Evolutionary conservation across 1,140 invertebrate genomes (phyloP).

Genomic region (Mesaphorura yosii): DNA sequence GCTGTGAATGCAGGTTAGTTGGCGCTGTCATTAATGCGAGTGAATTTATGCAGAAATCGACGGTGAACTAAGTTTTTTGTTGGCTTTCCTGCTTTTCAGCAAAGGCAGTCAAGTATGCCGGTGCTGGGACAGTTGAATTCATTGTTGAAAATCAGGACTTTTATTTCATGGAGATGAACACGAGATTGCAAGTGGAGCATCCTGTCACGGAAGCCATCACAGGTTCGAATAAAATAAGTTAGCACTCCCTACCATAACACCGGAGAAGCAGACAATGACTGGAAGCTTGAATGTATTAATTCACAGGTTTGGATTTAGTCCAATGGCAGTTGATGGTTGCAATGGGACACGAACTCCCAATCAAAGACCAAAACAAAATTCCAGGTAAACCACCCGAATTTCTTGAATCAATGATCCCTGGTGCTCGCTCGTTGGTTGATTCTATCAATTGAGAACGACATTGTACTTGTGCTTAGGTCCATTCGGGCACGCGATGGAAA

Average conservation of each 20-base stretch:
- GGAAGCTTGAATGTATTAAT: no score
- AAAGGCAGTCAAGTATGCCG: constrained; percentile 85
- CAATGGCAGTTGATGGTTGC: constrained; percentile 79
- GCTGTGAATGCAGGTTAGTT: constrained; percentile 75
- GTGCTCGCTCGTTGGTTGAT: background rate
- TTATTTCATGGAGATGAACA: constrained; percentile 99
- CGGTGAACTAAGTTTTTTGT: no score
- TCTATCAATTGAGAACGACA: background rate
- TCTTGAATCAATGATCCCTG: background rate
- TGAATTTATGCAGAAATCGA: no score
- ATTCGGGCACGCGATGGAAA: constrained; percentile 81
- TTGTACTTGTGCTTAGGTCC: constrained; percentile 10
- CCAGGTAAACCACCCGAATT: constrained; percentile 8
- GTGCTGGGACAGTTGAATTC: constrained; percentile 93
- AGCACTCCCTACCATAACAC: background rate
- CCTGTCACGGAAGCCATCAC: constrained; percentile 96
- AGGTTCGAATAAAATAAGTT: constrained; percentile 48
- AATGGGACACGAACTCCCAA: constrained; percentile 24
- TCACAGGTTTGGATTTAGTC: constrained; percentile 70
- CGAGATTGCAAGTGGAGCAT: constrained; percentile 86
- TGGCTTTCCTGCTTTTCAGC: no score
- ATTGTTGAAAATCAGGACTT: constrained; percentile 58
- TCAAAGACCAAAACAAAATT: constrained; percentile 24
- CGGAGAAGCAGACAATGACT: constrained; percentile 71
- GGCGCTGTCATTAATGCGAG: no score